phyloP scores from a whole-genome alignment of 2,113 vertebrate genomes.

The Rhinoptilus africanus region DNA sequence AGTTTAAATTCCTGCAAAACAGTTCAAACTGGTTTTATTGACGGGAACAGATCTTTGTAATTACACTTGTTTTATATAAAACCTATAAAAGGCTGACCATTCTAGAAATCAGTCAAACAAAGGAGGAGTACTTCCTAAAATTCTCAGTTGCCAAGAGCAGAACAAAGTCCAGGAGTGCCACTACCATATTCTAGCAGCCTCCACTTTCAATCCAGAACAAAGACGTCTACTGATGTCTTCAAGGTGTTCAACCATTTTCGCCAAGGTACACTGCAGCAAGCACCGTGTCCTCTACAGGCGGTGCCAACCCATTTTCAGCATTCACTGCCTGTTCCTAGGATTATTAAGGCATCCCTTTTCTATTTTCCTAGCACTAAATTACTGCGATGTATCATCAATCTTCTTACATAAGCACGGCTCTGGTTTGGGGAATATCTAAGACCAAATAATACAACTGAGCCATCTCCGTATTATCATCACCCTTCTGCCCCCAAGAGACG shows the following conservation, averaged over 20 bases:
- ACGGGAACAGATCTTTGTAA: not conserved
- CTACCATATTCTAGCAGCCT: not conserved
- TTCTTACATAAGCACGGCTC: not conserved
- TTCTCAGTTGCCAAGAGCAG: not conserved
- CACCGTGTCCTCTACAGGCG: not conserved
- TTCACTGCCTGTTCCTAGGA: not conserved
- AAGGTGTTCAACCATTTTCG: not conserved
- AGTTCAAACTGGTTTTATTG: constrained; percentile 28
- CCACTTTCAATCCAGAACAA: not conserved
- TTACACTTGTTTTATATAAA: not conserved
- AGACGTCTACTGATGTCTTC: not conserved
- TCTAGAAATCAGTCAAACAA: not conserved
- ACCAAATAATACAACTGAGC: not conserved
- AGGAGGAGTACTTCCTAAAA: not conserved
- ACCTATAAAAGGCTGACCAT: not conserved
- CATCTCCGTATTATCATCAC: not conserved
- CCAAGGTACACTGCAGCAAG: not conserved
- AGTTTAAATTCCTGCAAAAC: constrained; percentile 47
- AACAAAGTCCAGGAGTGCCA: not conserved
- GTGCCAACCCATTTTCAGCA: not conserved
- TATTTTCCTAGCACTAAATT: not conserved
- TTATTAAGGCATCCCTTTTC: not conserved
- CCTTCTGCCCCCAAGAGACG: not conserved
- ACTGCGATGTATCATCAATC: accelerated
- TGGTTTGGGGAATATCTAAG: not conserved